Conservation (phyloP, 2,797 vertebrate genomes). For the Brachymystax lenok region DNA sequence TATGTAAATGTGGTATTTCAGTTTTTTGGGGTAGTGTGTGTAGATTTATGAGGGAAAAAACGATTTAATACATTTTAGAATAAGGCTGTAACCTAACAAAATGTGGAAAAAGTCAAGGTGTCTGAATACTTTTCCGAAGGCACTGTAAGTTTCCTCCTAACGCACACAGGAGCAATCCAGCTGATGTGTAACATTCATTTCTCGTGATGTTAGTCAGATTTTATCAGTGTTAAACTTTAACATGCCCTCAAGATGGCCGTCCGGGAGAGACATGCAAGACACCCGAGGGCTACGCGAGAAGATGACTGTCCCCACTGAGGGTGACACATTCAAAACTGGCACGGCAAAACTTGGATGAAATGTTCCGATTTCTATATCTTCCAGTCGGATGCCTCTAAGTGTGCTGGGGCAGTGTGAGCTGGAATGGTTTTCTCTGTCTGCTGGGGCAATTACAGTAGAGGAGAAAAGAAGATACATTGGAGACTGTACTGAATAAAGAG, state of each 20-base stretch:
- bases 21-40: no score
- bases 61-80: no score
- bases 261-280: slow-evolving; percentile 53
- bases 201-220: slow-evolving; percentile 75
- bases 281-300: slow-evolving; percentile 57
- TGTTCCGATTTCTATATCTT: slow-evolving; percentile 62
- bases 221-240: slow-evolving; percentile 72
- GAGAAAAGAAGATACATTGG: no score
- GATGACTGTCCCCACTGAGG: slow-evolving; percentile 37
- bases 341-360: slow-evolving; percentile 30
- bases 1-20: no score
- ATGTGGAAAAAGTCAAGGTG: no score
- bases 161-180: slow-evolving; percentile 47
- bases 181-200: slow-evolving; percentile 73
- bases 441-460: no score
- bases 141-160: slow-evolving; percentile 30
- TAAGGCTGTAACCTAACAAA: no score
- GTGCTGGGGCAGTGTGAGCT: no score
- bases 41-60: no score
- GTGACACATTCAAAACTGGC: slow-evolving; percentile 26
- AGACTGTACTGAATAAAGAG: neutral
- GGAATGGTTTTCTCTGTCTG: slow-evolving; percentile 45
- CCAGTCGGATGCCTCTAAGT: slow-evolving; percentile 47
- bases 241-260: slow-evolving; percentile 45
- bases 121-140: no score